A percentile compares a stretch with the other conserved stretches of the same genome.
Conservation (phyloP, 2,113 vertebrate genomes). For the Ochotona princeps region DNA sequence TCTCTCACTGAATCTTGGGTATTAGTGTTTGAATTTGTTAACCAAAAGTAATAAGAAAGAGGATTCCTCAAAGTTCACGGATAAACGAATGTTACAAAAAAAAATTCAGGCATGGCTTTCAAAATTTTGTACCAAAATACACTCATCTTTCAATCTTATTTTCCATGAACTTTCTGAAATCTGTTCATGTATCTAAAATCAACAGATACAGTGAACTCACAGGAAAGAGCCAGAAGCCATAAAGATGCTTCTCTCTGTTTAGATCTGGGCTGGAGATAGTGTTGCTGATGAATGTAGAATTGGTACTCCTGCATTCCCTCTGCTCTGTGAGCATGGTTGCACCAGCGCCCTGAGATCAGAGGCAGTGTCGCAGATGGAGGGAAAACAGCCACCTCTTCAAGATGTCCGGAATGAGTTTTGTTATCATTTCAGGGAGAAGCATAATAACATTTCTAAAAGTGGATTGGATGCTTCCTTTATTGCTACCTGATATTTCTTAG, state of each 20-base stretch:
- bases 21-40: neutral
- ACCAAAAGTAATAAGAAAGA: neutral
- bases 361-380: neutral
- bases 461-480: neutral
- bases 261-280: neutral
- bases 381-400: neutral
- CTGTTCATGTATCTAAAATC: neutral
- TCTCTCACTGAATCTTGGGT: neutral
- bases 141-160: too few relatives aligned
- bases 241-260: too few relatives aligned
- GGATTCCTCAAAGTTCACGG: too few relatives aligned
- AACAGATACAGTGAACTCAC: neutral
- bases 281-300: neutral
- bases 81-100: too few relatives aligned
- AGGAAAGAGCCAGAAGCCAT: neutral
- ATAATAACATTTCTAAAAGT: constrained; percentile 12
- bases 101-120: too few relatives aligned
- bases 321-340: neutral
- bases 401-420: constrained; percentile 11
- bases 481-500: constrained; percentile 62
- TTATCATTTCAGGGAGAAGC: constrained; percentile 34
- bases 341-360: neutral
- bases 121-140: too few relatives aligned
- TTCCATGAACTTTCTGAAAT: too few relatives aligned
- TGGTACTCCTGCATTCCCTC: neutral